A percentile compares a stretch with the other conserved stretches of the same genome.
Evolutionary conservation across 2,888 invertebrate species (phyloP).

Genomic region (Ommatoiulus sabulosus): DNA sequence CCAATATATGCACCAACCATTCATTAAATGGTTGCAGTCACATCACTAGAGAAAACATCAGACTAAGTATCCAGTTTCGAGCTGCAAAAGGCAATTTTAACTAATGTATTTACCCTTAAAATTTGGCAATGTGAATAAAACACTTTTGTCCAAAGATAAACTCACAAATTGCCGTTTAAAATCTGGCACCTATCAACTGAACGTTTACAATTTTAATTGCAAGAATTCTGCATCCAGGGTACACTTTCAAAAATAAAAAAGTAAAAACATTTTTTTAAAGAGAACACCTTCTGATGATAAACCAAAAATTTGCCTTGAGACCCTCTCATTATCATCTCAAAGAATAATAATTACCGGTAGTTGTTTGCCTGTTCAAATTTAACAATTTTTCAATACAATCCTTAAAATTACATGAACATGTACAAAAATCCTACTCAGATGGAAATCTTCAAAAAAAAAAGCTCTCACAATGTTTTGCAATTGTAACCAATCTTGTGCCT

Average conservation of each 20-base stretch:
- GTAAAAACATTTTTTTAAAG: neutral
- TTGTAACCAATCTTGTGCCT: constrained; percentile 34
- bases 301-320: neutral
- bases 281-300: neutral
- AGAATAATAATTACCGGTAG: constrained; percentile 24
- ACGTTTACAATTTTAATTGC: constrained; percentile 7
- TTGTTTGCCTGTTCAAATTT: neutral
- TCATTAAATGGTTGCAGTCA: neutral
- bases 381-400: too few relatives aligned
- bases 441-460: neutral
- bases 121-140: too few relatives aligned
- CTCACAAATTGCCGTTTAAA: neutral
- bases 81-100: neutral
- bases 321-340: neutral
- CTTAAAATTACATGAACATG: too few relatives aligned
- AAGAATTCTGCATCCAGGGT: constrained; percentile 18
- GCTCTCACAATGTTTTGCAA: neutral
- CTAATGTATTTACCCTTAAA: too few relatives aligned
- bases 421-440: too few relatives aligned
- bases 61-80: neutral
- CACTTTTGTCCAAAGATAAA: neutral
- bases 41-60: neutral
- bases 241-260: neutral
- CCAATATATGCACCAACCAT: neutral
- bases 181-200: constrained; percentile 7